phyloP scores from a whole-genome alignment of 2,113 vertebrate species.

The Calypte anna region DNA sequence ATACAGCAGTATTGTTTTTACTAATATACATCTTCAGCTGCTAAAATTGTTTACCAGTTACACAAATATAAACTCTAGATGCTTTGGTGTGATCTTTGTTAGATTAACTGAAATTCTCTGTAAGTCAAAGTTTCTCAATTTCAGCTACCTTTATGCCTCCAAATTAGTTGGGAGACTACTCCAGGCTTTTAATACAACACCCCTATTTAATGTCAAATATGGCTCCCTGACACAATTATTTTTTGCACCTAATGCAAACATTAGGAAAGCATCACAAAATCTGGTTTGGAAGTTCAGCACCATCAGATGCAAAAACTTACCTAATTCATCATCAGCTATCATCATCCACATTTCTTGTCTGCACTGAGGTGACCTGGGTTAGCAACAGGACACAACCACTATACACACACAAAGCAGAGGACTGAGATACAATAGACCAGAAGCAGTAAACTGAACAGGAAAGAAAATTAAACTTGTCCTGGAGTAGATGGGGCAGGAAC shows the following conservation, averaged over 20 bases:
- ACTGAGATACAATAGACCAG: neutral
- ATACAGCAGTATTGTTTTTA: neutral
- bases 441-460: neutral
- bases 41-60: neutral
- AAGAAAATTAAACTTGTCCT: neutral
- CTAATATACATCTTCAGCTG: neutral
- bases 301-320: neutral
- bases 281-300: neutral
- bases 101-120: neutral
- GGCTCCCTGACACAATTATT: neutral
- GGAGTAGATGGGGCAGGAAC: neutral
- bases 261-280: neutral
- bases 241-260: neutral
- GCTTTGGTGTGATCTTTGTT: neutral
- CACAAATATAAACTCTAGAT: neutral
- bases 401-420: neutral
- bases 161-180: neutral
- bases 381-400: neutral
- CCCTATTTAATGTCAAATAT: constrained; percentile 8
- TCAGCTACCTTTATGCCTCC: neutral
- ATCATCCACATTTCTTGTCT: neutral
- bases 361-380: neutral
- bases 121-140: neutral
- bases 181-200: neutral
- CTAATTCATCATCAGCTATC: neutral